Percentiles rank a stretch among this genome's conserved stretches.
phyloP scores from a whole-genome alignment of 2,888 invertebrate species.

The Cryptus viduatorius region DNA sequence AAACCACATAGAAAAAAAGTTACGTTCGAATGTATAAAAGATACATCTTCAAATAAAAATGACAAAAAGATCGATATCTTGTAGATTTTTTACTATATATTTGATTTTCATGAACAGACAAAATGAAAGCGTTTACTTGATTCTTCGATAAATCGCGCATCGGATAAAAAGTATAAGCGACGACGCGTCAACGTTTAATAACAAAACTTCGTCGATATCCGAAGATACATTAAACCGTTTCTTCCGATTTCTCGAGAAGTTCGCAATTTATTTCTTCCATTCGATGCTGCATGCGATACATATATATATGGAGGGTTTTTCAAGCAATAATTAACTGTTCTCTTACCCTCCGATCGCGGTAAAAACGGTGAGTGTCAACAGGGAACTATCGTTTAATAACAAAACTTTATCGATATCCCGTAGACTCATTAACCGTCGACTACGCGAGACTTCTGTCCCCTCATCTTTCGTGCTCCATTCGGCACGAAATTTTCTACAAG shows the following conservation, averaged over 20 bases:
- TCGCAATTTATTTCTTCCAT: neutral
- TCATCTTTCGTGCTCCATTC: constrained; percentile 51
- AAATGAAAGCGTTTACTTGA: no score
- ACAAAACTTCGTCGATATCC: constrained; percentile 58
- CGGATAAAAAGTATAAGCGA: neutral
- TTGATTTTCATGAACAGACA: no score
- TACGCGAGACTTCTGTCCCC: constrained; percentile 29
- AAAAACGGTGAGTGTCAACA: constrained; percentile 24
- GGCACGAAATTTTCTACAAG: constrained; percentile 60
- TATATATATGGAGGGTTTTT: neutral
- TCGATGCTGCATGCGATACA: neutral
- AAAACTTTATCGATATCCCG: constrained; percentile 59
- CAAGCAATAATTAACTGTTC: neutral
- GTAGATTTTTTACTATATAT: no score
- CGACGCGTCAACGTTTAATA: constrained; percentile 33
- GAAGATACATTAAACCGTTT: constrained; percentile 52
- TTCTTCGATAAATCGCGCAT: no score
- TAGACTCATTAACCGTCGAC: constrained; percentile 59
- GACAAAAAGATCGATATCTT: no score
- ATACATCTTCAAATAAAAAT: no score
- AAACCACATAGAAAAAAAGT: no score
- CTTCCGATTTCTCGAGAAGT: neutral
- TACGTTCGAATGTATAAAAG: no score
- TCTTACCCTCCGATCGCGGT: neutral
- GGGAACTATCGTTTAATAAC: constrained; percentile 41